These are phyloP conservation scores for Accipiter virgatus DNA, from an alignment of 2,113 vertebrate species.

Conservation along the genomic window DNA sequence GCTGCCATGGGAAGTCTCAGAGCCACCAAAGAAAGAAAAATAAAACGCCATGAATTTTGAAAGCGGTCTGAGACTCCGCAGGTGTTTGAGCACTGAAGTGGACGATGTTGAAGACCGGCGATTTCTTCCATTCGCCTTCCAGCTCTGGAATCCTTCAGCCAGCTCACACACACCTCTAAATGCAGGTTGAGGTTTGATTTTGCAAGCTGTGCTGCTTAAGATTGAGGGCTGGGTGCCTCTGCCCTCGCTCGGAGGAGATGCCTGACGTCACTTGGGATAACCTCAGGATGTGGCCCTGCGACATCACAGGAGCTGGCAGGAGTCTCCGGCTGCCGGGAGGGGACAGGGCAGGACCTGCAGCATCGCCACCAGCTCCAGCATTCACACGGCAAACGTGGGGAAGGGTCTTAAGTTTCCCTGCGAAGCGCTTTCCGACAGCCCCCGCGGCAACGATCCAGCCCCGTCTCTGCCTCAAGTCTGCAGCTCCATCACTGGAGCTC, in stretches of 20 bases:
- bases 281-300: not conserved
- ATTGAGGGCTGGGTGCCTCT: not conserved
- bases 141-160: fast-evolving
- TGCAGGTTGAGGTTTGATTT: fast-evolving
- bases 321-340: not conserved
- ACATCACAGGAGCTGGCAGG: fast-evolving
- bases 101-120: fast-evolving
- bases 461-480: not conserved
- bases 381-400: fast-evolving
- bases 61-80: not conserved
- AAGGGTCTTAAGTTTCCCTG: not conserved
- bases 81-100: fast-evolving
- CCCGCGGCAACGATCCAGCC: fast-evolving
- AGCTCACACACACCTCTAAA: fast-evolving
- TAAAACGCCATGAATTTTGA: fast-evolving
- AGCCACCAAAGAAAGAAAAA: not conserved
- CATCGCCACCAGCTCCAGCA: not conserved
- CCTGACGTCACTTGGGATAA: not conserved
- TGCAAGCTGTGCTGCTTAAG: not conserved
- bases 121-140: fast-evolving
- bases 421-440: fast-evolving
- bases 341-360: not conserved
- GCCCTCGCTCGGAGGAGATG: not conserved
- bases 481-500: fast-evolving
- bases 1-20: not conserved